These are phyloP conservation scores for Epinephelus awoara DNA, from an alignment of 2,797 vertebrate genomes.

Conservation along the genomic window DNA sequence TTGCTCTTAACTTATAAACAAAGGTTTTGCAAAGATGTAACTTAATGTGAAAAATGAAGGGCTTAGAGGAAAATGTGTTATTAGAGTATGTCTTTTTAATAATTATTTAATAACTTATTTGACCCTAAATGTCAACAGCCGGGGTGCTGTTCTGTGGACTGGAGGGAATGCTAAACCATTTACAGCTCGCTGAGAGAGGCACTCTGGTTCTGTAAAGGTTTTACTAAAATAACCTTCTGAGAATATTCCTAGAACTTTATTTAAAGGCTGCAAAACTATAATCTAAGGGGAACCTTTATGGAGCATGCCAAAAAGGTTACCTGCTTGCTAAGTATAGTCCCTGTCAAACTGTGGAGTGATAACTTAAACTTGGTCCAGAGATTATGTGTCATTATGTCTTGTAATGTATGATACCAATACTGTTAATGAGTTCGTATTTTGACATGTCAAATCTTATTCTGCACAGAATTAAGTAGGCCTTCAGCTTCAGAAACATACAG, in stretches of 20 bases:
- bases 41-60: background rate
- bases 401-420: background rate
- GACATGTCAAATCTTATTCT: constrained; percentile 5
- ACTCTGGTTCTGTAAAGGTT: background rate
- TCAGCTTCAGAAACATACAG: background rate
- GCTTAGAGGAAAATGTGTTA: background rate
- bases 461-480: background rate
- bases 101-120: too few species aligned
- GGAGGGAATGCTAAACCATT: too few species aligned
- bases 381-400: background rate
- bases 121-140: too few species aligned
- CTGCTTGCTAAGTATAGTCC: background rate
- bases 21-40: background rate
- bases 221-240: background rate
- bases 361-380: background rate
- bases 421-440: constrained; percentile 10
- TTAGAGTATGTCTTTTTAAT: background rate
- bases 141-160: too few species aligned
- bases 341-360: background rate
- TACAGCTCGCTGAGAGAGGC: too few species aligned
- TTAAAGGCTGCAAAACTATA: background rate
- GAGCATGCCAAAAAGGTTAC: too few species aligned
- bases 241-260: background rate
- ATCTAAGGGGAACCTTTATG: background rate
- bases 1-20: background rate